A percentile compares a stretch with the other conserved stretches of the same genome.
Conservation (phyloP, 2,113 vertebrate genomes). For the Orycteropus afer region DNA sequence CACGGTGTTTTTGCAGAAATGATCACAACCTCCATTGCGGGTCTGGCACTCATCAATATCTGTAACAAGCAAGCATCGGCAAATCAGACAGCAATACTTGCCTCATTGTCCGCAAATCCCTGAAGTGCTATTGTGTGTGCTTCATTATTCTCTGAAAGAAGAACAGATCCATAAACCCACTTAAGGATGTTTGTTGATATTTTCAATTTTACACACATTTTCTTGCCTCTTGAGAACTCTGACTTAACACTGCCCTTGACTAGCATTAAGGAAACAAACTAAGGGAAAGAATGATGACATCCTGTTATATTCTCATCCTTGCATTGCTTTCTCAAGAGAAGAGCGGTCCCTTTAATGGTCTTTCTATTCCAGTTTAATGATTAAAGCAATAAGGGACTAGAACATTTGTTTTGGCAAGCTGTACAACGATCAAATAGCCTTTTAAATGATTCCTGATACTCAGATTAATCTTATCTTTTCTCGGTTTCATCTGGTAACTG, state of each 20-base stretch:
- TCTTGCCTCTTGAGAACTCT: slow-evolving; percentile 17
- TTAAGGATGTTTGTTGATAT: slow-evolving; percentile 41
- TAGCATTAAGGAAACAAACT: neutral
- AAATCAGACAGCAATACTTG: slow-evolving; percentile 61
- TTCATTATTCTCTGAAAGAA: slow-evolving; percentile 33
- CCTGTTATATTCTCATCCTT: neutral
- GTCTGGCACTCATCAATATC: slow-evolving; percentile 97
- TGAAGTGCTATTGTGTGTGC: slow-evolving; percentile 36
- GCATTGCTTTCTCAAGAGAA: neutral
- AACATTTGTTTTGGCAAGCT: slow-evolving; percentile 66
- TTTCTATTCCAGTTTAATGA: slow-evolving; percentile 55
- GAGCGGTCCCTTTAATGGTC: neutral
- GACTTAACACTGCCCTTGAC: neutral
- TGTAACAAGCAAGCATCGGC: slow-evolving; percentile 81
- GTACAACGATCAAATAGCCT: slow-evolving; percentile 53
- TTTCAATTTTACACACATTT: neutral
- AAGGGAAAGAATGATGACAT: neutral
- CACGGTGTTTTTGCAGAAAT: slow-evolving; percentile 98
- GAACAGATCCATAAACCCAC: slow-evolving; percentile 64
- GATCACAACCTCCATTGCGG: slow-evolving; percentile 95
- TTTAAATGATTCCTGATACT: slow-evolving; percentile 66
- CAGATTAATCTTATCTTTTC: slow-evolving; percentile 62
- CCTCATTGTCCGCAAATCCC: slow-evolving; percentile 28
- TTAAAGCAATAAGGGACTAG: slow-evolving; percentile 57
- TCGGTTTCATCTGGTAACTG: slow-evolving; percentile 58